Base-by-base conservation (phyloP, 2,888 invertebrate species). In the Gymnocheta viridis region DNA sequence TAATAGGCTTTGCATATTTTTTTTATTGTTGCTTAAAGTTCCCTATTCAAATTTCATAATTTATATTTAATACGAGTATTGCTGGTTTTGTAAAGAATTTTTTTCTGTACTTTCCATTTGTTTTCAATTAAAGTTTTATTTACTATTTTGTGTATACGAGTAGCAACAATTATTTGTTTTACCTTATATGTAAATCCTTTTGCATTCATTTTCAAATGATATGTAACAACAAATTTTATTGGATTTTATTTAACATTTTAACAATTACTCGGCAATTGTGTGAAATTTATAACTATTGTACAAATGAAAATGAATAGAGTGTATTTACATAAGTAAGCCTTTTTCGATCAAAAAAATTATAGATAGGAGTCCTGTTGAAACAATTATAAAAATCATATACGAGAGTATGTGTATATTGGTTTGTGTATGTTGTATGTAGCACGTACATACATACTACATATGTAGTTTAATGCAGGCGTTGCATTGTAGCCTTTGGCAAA, bases 211-310 rank as follows among this genome's bases (percentile, higher is more conserved):
- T 80, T 22, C 56, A 66, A 80, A 73, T 66, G 58, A 80, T 73
- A 49, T 73, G 72, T 66, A 41, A 49, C 62, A 74, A 81, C 81
- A 60, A 81, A 77, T 81, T 73, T 77, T 76, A 77, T 84, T 81
- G 72, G 62, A 67, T 81, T 84, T 81, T 84, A 84, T 84, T 84
- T 81, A 84, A 84, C 84, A 77, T 84, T 84, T 84, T 77, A 84
- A 84, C 84, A 84, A 84, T 84, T 84, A 84, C 73, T 81, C 49
- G 47, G 73, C 81, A 84, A 84, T 84, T 84, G 84, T 81, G 78
- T 78, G 73, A 84, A 84, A 84, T 84, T 84, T 84, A 84, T 81
- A 84, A 84, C 84, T 84, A 81, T 84, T 79, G 77, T 69, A 70
- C 22, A 64, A 62, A 67, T 69, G 77, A 69, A 77, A 69, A 77